These are phyloP conservation scores for Mythimna impura DNA, from an alignment of 2,888 invertebrate genomes.

Conservation along the genomic window DNA sequence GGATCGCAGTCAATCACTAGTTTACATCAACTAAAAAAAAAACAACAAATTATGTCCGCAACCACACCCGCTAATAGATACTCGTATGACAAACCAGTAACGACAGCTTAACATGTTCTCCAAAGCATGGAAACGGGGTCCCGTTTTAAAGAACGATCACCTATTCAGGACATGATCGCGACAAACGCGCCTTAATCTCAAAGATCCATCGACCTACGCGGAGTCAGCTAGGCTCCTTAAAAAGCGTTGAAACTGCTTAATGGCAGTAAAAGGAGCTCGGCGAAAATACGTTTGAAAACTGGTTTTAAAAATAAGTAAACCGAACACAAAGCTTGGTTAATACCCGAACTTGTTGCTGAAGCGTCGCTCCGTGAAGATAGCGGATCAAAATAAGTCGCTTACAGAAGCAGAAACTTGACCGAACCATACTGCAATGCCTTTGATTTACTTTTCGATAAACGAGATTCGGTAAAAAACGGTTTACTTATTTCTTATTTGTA, in stretches of 20 bases:
- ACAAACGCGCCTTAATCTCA: conserved; percentile 43
- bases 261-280: conserved; percentile 19
- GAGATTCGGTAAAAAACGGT: conserved; percentile 54
- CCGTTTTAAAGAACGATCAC: conserved; percentile 21
- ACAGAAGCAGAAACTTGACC: conserved; percentile 70
- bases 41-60: neutral
- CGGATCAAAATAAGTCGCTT: conserved; percentile 74
- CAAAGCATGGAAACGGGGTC: neutral
- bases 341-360: conserved; percentile 70
- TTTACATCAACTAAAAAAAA: no score
- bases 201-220: conserved; percentile 33
- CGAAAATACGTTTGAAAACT: conserved; percentile 44
- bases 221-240: conserved; percentile 18
- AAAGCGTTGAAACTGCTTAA: conserved; percentile 31
- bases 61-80: neutral
- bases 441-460: conserved; percentile 66
- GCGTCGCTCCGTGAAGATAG: conserved; percentile 67
- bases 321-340: conserved; percentile 63
- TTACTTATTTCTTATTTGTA: conserved; percentile 60
- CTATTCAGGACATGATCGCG: conserved; percentile 29
- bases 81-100: neutral
- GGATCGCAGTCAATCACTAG: no score
- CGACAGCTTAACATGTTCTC: conserved; percentile 14
- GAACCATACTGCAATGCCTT: conserved; percentile 63
- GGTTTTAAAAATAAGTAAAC: conserved; percentile 61